Conservation (phyloP, 2,113 vertebrate species). For the Brienomyrus longianalis region DNA sequence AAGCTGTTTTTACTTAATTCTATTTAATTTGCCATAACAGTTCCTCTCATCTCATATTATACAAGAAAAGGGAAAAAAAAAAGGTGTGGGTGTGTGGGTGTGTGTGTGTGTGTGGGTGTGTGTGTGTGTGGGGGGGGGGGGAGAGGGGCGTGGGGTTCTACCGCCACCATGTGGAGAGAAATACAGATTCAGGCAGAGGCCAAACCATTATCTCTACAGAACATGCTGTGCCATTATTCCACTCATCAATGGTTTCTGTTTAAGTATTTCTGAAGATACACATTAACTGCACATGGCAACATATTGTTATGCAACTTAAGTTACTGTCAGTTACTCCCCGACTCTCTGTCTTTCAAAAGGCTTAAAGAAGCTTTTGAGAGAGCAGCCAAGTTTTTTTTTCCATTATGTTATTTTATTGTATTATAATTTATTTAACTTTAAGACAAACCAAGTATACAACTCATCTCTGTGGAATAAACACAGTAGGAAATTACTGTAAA, state of each 20-base stretch:
- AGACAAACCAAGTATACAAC: not conserved
- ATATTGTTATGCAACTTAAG: not conserved
- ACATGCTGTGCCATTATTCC: not conserved
- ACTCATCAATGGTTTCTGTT: not conserved
- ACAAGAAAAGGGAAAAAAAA: slow-evolving; percentile 34
- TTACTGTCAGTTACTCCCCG: not conserved
- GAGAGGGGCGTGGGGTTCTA: slow-evolving; percentile 39
- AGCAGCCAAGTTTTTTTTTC: not conserved
- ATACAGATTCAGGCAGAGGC: not conserved
- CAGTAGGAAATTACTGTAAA: not conserved
- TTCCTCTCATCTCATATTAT: slow-evolving; percentile 48
- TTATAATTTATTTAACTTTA: not conserved
- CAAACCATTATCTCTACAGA: not conserved
- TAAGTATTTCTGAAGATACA: not conserved
- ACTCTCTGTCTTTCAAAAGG: not conserved
- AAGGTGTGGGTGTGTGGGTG: slow-evolving; percentile 15
- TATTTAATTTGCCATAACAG: slow-evolving; percentile 66
- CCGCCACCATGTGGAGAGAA: slow-evolving; percentile 71
- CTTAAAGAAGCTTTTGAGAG: not conserved
- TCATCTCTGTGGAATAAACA: not conserved
- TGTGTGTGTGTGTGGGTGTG: too few relatives aligned
- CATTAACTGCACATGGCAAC: not conserved
- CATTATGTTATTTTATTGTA: not conserved
- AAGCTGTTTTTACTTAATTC: slow-evolving; percentile 72
- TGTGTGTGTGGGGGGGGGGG: slow-evolving; percentile 4